Base-by-base conservation (phyloP, 2,888 invertebrate genomes). In the Drosophila kambysellisi region DNA sequence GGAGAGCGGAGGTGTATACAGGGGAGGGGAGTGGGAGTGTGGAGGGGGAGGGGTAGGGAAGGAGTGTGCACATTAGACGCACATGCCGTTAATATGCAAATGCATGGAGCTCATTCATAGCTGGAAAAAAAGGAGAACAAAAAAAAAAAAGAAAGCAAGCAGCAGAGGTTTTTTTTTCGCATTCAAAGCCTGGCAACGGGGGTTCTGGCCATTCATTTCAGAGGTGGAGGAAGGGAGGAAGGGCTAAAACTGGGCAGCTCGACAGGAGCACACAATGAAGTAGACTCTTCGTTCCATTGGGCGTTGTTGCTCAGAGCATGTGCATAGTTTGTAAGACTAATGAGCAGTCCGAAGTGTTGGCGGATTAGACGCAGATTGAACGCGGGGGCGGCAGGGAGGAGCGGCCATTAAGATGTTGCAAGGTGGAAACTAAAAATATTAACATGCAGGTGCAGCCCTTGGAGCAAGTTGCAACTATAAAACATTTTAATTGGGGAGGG, bases 81-180 rank as follows among this genome's bases (percentile, higher is more conserved):
- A 89, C 88, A 86, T 77, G 89, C 85, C 87, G 87, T 87, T 86
- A 89, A 89, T 89, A 89, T 85, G 85, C 85, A 85, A 85, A 85
- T 85, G 88, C 83, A 82, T 56, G 71, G 59, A 65, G 69, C 73
- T 76, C 79, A 87, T 83, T 84, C 84, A 53, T 53, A 61, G 25
- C 17, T 17, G 4, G 8, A 46, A 25, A 15, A 25, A 46, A 20
- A 17, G 11, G 29, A 39, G 12, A 39, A 35, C n/a, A 53, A 15
- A 54, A 20, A 20, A 54, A 51, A 15, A 29, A 25, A 46, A 60
- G 46, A 37, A 52, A 39, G 33, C 29, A 11, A 30, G 39, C 4
- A 50, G 50, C 9, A 50, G 17, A 70, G 70, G 29, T 29, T 29
- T 75, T 66, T 66, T 74, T 63, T 66, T 33, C 58, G 12, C 25